phyloP scores from a whole-genome alignment of 2,113 vertebrate species.

The Takifugu bimaculatus region DNA sequence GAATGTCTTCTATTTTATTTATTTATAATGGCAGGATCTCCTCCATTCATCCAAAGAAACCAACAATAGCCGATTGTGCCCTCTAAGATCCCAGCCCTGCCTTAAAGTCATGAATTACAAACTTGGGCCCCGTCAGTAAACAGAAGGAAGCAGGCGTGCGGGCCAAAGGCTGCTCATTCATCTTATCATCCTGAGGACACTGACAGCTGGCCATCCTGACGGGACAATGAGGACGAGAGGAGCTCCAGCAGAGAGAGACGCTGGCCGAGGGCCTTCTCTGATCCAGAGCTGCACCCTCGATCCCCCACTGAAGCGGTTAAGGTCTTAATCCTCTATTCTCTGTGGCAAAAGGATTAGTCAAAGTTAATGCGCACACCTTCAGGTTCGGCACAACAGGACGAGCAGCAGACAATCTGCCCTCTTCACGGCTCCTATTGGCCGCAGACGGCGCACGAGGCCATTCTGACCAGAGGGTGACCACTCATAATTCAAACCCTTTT shows the following conservation, averaged over 20 bases:
- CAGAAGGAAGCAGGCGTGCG: slow-evolving; percentile 54
- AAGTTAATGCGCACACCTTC: slow-evolving; percentile 58
- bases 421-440: slow-evolving; percentile 15
- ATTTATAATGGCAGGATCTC: slow-evolving; percentile 8
- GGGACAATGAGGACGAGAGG: slow-evolving; percentile 53
- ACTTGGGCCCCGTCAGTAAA: slow-evolving; percentile 46
- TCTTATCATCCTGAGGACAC: slow-evolving; percentile 48
- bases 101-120: slow-evolving; percentile 44
- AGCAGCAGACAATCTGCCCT: slow-evolving; percentile 26
- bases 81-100: not conserved
- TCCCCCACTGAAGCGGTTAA: slow-evolving; percentile 58
- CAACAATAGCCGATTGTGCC: too few species aligned
- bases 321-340: slow-evolving; percentile 75
- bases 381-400: slow-evolving; percentile 45
- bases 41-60: too few species aligned
- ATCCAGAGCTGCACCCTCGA: slow-evolving; percentile 30
- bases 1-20: slow-evolving; percentile 1
- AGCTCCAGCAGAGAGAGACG: slow-evolving; percentile 55
- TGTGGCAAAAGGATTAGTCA: slow-evolving; percentile 67
- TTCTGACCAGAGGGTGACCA: slow-evolving; percentile 40
- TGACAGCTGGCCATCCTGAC: slow-evolving; percentile 71
- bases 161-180: slow-evolving; percentile 56
- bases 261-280: slow-evolving; percentile 43
- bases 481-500: slow-evolving; percentile 41
- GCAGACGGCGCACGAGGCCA: slow-evolving; percentile 24